Evolutionary conservation across 2,888 invertebrate genomes (phyloP), one percentile per base, ranked within the genome.

Genomic region (Chironomus riparius): DNA sequence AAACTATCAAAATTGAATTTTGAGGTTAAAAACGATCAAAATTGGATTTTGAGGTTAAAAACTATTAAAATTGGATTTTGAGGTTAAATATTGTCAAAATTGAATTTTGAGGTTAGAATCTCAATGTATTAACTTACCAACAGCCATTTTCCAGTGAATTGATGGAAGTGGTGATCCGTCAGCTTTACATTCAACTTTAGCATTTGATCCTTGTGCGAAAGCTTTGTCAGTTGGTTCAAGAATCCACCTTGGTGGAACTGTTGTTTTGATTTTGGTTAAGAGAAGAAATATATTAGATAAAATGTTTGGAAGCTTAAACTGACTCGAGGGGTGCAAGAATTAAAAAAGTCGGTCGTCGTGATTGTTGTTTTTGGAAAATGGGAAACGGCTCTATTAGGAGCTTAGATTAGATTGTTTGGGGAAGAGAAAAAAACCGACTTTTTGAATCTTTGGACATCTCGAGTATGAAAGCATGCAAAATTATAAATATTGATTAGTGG

Each of bases 211-310:
- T 86, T 95, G 95, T 79, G 95, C 95, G 86, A 95, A 95, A 81
- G 95, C 95, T 87, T 95, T 94, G 84, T 96, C 95, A 82, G 94
- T 94, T 76, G 96, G 96, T 85, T 95, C 95, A 81, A 95, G 87
- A 85, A 95, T 95, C 96, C 96, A 96, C 85, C 95, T 93, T 78
- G 96, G 96, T 81, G 96, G 96, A 82, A 96, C 96, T 96, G 15
- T 69, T 69, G 5, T 47, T 38, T 76, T 56, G 15, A 18, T 56
- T 18, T 56, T 50, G 38, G 2, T 10, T 4, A 18, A 22, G 50
- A 76, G n/a, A 56, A 13, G 48, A 75, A 62, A 18, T 22, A 68
- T 71, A 76, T 68, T 77, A 70, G 76, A 15, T 69, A 65, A 4
- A 47, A 15, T 28, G 56, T 6, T 15, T 56, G n/a, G n/a, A 56